phyloP scores from a whole-genome alignment of 1,140 invertebrate species.

The Zaprionus taronus region DNA sequence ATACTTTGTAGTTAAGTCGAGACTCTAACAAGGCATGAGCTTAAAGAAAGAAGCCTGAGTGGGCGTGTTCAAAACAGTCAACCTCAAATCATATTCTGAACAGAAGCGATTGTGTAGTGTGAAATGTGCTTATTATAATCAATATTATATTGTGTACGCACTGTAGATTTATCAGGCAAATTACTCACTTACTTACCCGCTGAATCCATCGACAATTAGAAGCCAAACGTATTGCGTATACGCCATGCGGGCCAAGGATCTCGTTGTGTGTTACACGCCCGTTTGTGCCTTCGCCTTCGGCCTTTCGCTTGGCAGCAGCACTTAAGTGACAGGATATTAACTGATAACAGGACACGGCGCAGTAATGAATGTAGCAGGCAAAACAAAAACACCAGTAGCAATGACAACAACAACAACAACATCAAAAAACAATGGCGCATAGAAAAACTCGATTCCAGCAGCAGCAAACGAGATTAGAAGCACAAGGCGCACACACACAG shows the following conservation, averaged over 20 bases:
- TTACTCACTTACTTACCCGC: not conserved
- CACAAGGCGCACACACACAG: not conserved
- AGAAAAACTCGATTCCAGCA: slow-evolving; percentile 30
- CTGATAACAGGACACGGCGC: slow-evolving; percentile 49
- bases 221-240: slow-evolving; percentile 7
- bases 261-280: slow-evolving; percentile 4
- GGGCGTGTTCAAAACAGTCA: too few species aligned
- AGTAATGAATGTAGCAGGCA: slow-evolving; percentile 8
- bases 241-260: slow-evolving; percentile 27
- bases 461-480: slow-evolving; percentile 29
- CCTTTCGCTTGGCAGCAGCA: slow-evolving; percentile 20
- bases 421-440: slow-evolving; percentile 5
- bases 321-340: slow-evolving; percentile 66
- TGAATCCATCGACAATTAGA: not conserved
- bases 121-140: too few species aligned
- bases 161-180: not conserved
- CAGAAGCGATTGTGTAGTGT: too few species aligned
- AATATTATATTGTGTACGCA: too few species aligned
- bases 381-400: slow-evolving; percentile 11
- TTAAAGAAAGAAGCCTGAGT: too few species aligned
- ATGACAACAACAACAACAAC: slow-evolving; percentile 28
- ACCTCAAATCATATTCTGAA: too few species aligned
- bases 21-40: too few species aligned
- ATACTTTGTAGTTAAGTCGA: not conserved
- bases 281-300: slow-evolving; percentile 14